Evolutionary conservation across 2,797 vertebrate species (phyloP).

Genomic region (Lacerta agilis): DNA sequence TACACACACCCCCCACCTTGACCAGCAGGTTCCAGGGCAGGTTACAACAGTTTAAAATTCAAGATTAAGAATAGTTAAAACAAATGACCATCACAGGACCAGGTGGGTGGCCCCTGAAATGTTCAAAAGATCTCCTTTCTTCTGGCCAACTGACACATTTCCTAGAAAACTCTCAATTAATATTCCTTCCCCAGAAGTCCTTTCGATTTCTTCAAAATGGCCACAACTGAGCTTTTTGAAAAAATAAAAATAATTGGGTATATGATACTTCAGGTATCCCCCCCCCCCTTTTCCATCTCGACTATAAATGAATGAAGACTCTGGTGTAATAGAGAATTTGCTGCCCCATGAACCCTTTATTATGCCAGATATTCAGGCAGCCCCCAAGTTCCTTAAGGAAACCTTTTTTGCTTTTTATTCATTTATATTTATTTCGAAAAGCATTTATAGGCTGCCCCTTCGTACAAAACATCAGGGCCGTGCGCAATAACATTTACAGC

Average conservation of each 20-base stretch:
- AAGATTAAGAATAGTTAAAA: too few species aligned
- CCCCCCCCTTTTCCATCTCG: neutral
- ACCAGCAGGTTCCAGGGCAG: too few species aligned
- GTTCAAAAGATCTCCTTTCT: too few species aligned
- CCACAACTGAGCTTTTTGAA: neutral
- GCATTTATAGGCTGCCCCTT: too few species aligned
- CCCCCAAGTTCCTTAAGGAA: neutral
- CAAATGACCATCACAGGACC: too few species aligned
- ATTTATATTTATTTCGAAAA: neutral
- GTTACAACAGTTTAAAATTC: too few species aligned
- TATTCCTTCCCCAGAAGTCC: neutral
- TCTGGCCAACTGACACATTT: too few species aligned
- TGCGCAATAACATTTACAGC: too few species aligned
- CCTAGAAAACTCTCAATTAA: neutral
- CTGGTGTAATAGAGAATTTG: neutral
- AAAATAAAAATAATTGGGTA: neutral
- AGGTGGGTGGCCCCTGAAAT: too few species aligned
- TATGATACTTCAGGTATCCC: neutral
- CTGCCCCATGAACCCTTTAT: neutral
- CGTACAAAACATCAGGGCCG: too few species aligned
- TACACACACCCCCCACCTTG: too few species aligned
- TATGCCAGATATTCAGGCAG: too few species aligned
- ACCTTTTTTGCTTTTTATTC: neutral
- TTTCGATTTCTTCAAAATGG: neutral
- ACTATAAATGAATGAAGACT: neutral